These are phyloP conservation scores for Calosoma granatense DNA, from an alignment of 1,140 invertebrate species.

Conservation along the genomic window DNA sequence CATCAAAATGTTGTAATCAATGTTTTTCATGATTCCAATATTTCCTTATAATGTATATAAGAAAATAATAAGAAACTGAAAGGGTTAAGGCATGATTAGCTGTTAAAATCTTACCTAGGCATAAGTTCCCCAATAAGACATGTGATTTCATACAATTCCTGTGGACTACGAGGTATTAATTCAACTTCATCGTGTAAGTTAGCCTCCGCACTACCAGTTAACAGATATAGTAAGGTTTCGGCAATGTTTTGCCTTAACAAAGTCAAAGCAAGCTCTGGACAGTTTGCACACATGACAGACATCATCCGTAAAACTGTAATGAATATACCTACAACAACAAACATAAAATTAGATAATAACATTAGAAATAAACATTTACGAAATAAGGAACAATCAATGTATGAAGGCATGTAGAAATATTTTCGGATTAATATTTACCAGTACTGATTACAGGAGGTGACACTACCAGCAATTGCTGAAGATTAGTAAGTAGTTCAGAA, in stretches of 20 bases:
- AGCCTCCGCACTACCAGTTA: conserved; percentile 70
- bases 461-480: conserved; percentile 86
- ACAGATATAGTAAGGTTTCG: conserved; percentile 82
- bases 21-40: too few relatives aligned
- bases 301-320: conserved; percentile 93
- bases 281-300: conserved; percentile 88
- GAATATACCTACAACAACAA: too few relatives aligned
- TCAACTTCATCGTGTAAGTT: conserved; percentile 53
- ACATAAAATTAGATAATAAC: too few relatives aligned
- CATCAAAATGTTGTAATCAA: too few relatives aligned
- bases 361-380: too few relatives aligned
- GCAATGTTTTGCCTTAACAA: conserved; percentile 91
- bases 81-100: too few relatives aligned
- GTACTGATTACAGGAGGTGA: conserved; percentile 88
- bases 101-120: conserved; percentile 58
- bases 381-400: too few relatives aligned
- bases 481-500: conserved; percentile 81
- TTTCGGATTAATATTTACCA: too few relatives aligned
- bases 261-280: conserved; percentile 83
- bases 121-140: conserved; percentile 92
- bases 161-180: conserved; percentile 78
- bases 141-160: conserved; percentile 94
- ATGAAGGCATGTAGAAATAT: too few relatives aligned
- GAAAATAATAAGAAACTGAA: too few relatives aligned
- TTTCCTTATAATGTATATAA: too few relatives aligned